A percentile compares a stretch with the other conserved stretches of the same genome.
Conservation (phyloP, 2,888 invertebrate genomes). For the Callyntrura guangdongensis region DNA sequence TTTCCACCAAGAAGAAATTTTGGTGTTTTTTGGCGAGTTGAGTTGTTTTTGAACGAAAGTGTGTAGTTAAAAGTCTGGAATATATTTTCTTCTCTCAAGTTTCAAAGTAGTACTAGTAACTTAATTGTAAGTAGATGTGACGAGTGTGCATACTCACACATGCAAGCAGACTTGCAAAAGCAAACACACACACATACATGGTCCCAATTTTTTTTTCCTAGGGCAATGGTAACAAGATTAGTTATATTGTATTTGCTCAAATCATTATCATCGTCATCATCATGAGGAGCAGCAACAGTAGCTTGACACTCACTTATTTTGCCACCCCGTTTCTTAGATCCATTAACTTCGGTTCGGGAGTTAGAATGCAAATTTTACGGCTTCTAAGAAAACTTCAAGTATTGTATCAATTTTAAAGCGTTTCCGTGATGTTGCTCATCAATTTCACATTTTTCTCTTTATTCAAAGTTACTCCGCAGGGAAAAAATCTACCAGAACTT, state of each 20-base stretch:
- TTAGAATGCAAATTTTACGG: background rate
- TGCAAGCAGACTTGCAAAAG: background rate
- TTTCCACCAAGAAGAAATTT: background rate
- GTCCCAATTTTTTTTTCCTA: background rate
- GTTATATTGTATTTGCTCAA: background rate
- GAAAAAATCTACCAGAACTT: background rate
- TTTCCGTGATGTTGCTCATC: background rate
- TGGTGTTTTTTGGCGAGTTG: background rate
- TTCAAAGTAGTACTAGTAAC: too few relatives aligned
- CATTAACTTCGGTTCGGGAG: constrained; percentile 5
- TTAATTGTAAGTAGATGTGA: background rate
- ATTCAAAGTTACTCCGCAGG: background rate
- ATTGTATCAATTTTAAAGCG: background rate
- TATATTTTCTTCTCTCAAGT: too few relatives aligned
- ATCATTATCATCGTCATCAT: too few relatives aligned
- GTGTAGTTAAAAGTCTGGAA: too few relatives aligned
- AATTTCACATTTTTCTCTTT: background rate
- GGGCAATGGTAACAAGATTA: constrained; percentile 18
- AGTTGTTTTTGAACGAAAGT: background rate
- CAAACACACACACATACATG: background rate
- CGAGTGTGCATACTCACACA: background rate
- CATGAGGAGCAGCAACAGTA: background rate
- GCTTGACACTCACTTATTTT: background rate
- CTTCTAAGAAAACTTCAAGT: background rate
- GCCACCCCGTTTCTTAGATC: background rate